Evolutionary conservation across 2,113 vertebrate genomes (phyloP).

Genomic region (Paramormyrops kingsleyae): DNA sequence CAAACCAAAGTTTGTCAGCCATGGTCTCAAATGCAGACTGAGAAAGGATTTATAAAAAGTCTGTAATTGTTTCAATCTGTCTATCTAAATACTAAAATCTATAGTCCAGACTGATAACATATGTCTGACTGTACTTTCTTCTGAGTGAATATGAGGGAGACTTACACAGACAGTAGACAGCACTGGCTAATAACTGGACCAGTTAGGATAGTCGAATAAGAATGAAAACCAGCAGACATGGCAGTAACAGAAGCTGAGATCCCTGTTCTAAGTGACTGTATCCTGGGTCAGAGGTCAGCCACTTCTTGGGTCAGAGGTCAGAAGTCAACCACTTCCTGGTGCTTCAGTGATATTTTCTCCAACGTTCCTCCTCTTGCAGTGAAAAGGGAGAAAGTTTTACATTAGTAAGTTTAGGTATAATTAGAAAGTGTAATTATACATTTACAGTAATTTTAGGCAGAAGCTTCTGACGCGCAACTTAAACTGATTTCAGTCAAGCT

Average conservation of each 20-base stretch:
- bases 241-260: neutral
- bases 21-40: neutral
- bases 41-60: neutral
- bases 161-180: neutral
- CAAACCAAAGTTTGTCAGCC: neutral
- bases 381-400: constrained; percentile 7
- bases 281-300: neutral
- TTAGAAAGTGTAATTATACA: neutral
- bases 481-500: neutral
- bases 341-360: constrained; percentile 65
- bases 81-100: neutral
- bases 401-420: neutral
- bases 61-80: neutral
- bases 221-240: neutral
- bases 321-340: neutral
- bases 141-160: neutral
- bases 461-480: neutral
- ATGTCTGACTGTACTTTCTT: neutral
- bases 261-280: neutral
- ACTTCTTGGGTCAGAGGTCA: neutral
- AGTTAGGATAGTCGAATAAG: neutral
- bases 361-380: constrained; percentile 60
- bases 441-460: neutral
- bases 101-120: neutral
- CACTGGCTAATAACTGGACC: neutral